Evolutionary conservation across 1,140 invertebrate genomes (phyloP).

Genomic region (Arion vulgaris): DNA sequence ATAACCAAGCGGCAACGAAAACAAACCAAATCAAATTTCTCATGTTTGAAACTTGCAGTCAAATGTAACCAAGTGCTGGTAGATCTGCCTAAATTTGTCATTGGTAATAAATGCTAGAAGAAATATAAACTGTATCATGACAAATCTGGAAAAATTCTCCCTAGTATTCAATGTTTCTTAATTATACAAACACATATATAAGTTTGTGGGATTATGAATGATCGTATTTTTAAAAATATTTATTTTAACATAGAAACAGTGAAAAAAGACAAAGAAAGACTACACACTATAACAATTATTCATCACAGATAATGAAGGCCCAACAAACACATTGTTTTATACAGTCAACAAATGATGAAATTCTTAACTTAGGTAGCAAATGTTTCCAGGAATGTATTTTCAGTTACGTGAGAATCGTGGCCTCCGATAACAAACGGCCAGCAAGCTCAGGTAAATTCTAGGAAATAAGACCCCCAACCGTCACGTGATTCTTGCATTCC

Average conservation of each 20-base stretch:
- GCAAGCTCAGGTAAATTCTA: too few relatives aligned
- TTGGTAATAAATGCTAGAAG: neutral
- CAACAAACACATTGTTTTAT: neutral
- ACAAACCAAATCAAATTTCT: neutral
- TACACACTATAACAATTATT: neutral
- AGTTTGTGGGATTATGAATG: too few relatives aligned
- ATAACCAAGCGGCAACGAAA: neutral
- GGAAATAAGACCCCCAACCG: too few relatives aligned
- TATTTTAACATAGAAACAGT: neutral
- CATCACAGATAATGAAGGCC: neutral
- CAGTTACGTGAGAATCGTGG: too few relatives aligned
- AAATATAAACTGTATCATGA: neutral
- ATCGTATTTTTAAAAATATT: neutral
- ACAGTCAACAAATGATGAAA: neutral
- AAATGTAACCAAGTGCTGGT: neutral
- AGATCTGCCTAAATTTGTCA: neutral
- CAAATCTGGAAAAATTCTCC: neutral
- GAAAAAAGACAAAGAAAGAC: neutral
- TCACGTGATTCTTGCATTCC: too few relatives aligned
- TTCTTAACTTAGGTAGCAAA: too few relatives aligned
- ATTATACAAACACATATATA: too few relatives aligned
- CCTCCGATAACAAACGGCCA: too few relatives aligned
- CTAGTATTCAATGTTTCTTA: too few relatives aligned
- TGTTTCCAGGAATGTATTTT: too few relatives aligned
- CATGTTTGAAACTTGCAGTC: neutral